Base-by-base conservation (phyloP, 64 coral and sea anemone genomes). In the Montipora cactus region DNA sequence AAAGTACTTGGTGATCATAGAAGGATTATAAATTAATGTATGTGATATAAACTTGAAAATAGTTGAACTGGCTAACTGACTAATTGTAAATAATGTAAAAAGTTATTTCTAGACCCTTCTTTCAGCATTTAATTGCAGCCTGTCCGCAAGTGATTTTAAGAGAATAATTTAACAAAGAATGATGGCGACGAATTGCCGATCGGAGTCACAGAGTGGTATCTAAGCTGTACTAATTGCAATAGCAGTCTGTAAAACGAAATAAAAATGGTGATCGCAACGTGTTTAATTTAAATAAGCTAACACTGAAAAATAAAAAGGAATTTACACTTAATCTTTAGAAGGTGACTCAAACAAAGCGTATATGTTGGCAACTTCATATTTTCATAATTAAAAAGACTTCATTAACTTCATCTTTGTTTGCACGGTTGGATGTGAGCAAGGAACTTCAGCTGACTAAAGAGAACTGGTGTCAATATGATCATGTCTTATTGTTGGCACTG, bases 1-100 rank as follows among this genome's bases (percentile, higher is more conserved):
- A 37, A 84, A n/a, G 14, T 45, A 84, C 19, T 37, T 19, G 66
- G 49, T 86, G 82, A 47, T 23, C 13, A 70, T 70, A 5, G n/a
- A 72, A 47, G 62, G 62, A 71, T 70, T 86, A n/a, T 5, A 20
- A 71, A 48, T 51, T 46, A 22, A 86, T 72, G 46, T 78, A 78
- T 20, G 47, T 68, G 16, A 49, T 37, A 37, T 37, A 37, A 37
- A 37, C 37, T 37, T 37, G 37, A 37, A 86, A 49, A 20, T 49
- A 49, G 49, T 86, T 71, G 71, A 84, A 49, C n/a, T 13, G 16
- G 18, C 44, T 49, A 37, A 37, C 49, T 71, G 46, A 44, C 12
- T 19, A 84, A 67, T 86, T 86, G 66, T 86, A 72, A 72, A 86
- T 86, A 86, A 19, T 86, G 62, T 86, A 78, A 13, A 86, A 49